phyloP scores from a whole-genome alignment of 2,113 vertebrate species.

The Tautogolabrus adspersus region DNA sequence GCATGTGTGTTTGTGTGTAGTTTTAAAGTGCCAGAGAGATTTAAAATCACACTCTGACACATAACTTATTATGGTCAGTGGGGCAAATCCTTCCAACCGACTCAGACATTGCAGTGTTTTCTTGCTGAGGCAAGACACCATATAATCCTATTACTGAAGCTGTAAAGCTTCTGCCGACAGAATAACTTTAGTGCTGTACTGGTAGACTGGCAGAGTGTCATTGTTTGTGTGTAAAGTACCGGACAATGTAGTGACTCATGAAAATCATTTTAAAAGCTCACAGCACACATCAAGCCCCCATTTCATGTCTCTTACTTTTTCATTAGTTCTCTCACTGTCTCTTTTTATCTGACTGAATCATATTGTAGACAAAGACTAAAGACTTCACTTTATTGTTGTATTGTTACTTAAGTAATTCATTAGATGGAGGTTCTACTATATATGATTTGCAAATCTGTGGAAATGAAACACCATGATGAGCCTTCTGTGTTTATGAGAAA shows the following conservation, averaged over 20 bases:
- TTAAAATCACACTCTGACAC: conserved; percentile 4
- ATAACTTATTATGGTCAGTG: not conserved
- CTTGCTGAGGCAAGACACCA: not conserved
- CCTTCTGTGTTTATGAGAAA: too few species aligned
- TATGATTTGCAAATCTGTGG: too few species aligned
- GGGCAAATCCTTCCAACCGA: not conserved
- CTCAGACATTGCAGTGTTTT: not conserved
- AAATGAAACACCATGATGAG: too few species aligned
- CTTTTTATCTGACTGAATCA: too few species aligned
- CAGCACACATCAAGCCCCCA: not conserved
- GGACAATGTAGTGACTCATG: not conserved
- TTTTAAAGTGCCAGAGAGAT: not conserved
- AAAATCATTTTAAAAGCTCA: not conserved
- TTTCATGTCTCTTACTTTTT: not conserved
- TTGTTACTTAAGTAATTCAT: too few species aligned
- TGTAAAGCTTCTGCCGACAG: not conserved
- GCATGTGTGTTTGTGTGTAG: not conserved
- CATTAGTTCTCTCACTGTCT: not conserved
- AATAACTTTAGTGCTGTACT: not conserved
- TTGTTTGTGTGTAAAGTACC: not conserved
- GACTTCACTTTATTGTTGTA: too few species aligned
- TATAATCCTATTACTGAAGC: conserved; percentile 21
- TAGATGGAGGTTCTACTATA: too few species aligned
- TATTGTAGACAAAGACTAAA: too few species aligned
- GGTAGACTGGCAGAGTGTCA: not conserved